A percentile compares a stretch with the other conserved stretches of the same genome.
phyloP scores from a whole-genome alignment of 1,140 invertebrate genomes.

The Archegozetes longisetosus region DNA sequence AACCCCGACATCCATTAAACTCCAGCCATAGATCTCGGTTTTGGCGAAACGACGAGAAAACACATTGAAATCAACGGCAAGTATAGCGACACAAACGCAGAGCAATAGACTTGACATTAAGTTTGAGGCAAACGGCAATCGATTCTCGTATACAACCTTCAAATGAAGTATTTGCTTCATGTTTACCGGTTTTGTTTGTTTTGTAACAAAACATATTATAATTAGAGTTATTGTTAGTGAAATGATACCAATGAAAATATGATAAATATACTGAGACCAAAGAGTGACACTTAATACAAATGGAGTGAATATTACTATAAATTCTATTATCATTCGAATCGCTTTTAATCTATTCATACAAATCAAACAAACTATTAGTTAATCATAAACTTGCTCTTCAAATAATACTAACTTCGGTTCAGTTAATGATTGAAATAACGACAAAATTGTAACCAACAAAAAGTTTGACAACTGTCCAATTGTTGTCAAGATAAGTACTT shows the following conservation, averaged over 20 bases:
- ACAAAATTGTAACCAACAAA: background rate
- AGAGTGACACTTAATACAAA: constrained; percentile 10
- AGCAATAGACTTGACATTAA: constrained; percentile 12
- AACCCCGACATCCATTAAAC: constrained; percentile 87
- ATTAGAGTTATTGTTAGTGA: background rate
- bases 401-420: background rate
- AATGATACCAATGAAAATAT: background rate
- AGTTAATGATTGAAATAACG: background rate
- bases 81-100: constrained; percentile 45
- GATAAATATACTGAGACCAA: background rate
- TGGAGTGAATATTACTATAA: constrained; percentile 5
- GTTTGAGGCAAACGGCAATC: constrained; percentile 6
- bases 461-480: background rate
- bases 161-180: background rate
- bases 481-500: constrained; percentile 1
- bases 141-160: background rate
- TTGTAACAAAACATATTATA: background rate
- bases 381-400: background rate
- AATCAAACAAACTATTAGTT: background rate
- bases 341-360: background rate
- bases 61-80: constrained; percentile 77
- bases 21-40: constrained; percentile 66
- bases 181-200: background rate
- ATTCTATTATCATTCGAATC: background rate
- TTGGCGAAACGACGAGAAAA: constrained; percentile 74